Evolutionary conservation across 2,797 vertebrate species (phyloP).

Genomic region (Nannoperca australis): DNA sequence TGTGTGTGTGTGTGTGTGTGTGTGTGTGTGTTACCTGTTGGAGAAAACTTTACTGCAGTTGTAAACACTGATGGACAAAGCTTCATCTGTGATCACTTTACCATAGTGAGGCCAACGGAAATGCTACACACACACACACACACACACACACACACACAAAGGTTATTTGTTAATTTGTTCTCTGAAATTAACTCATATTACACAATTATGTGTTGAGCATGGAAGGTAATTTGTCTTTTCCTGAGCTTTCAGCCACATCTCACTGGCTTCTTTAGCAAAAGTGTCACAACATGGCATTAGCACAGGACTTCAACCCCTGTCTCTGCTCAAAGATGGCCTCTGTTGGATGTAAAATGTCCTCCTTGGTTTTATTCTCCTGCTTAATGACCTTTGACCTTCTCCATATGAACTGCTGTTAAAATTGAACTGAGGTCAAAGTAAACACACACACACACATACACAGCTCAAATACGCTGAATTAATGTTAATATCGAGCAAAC

Average conservation of each 20-base stretch:
- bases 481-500: neutral
- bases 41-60: slow-evolving; percentile 94
- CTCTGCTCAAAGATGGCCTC: neutral
- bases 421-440: neutral
- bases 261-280: neutral
- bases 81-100: slow-evolving; percentile 85
- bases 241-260: neutral
- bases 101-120: slow-evolving; percentile 94
- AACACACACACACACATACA: neutral
- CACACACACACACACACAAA: slow-evolving; percentile 22
- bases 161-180: neutral
- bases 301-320: neutral
- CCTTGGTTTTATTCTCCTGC: neutral
- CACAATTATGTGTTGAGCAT: neutral
- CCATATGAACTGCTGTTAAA: neutral
- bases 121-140: slow-evolving; percentile 77
- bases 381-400: neutral
- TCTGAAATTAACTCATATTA: neutral
- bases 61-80: slow-evolving; percentile 89
- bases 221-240: neutral
- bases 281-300: neutral
- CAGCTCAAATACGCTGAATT: neutral
- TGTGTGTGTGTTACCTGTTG: slow-evolving; percentile 85
- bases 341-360: neutral
- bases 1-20: slow-evolving; percentile 6